These are phyloP conservation scores for Epinephelus fuscoguttatus DNA, from an alignment of 2,113 vertebrate species.

Conservation along the genomic window DNA sequence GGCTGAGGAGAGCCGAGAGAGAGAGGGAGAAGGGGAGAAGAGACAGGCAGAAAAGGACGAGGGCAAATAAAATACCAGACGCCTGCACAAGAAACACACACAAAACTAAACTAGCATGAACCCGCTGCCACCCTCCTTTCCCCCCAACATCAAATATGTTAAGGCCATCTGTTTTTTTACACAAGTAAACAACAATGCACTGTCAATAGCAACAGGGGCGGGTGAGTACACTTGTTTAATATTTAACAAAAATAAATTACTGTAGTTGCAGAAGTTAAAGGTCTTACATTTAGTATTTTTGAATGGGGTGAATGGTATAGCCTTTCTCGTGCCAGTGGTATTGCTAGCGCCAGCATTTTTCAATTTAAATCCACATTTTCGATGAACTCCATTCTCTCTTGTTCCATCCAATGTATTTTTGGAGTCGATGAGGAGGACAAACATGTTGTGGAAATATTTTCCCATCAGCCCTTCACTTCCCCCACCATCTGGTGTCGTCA, in stretches of 20 bases:
- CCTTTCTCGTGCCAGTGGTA: neutral
- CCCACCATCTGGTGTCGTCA: constrained; percentile 49
- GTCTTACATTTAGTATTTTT: constrained; percentile 41
- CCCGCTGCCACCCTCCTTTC: constrained; percentile 62
- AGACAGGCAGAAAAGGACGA: constrained; percentile 81
- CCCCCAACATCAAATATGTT: constrained; percentile 77
- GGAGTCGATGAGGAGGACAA: constrained; percentile 32
- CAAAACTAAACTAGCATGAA: constrained; percentile 74
- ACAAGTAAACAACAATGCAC: constrained; percentile 79
- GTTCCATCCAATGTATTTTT: constrained; percentile 6
- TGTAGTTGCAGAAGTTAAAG: constrained; percentile 60
- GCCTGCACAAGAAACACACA: constrained; percentile 70
- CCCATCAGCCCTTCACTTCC: constrained; percentile 28
- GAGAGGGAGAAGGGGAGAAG: constrained; percentile 71
- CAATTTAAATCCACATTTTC: neutral
- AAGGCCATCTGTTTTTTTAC: constrained; percentile 80
- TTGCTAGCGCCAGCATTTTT: constrained; percentile 4
- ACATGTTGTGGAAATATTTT: constrained; percentile 44
- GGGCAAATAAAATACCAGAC: constrained; percentile 79
- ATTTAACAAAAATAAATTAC: constrained; percentile 55
- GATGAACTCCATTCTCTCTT: neutral
- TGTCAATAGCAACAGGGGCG: constrained; percentile 73
- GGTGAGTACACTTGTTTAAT: constrained; percentile 64
- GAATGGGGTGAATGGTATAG: constrained; percentile 27
- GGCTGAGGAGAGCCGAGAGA: constrained; percentile 74